Base-by-base conservation (phyloP, 2,797 vertebrate species). In the Botia kubotai region DNA sequence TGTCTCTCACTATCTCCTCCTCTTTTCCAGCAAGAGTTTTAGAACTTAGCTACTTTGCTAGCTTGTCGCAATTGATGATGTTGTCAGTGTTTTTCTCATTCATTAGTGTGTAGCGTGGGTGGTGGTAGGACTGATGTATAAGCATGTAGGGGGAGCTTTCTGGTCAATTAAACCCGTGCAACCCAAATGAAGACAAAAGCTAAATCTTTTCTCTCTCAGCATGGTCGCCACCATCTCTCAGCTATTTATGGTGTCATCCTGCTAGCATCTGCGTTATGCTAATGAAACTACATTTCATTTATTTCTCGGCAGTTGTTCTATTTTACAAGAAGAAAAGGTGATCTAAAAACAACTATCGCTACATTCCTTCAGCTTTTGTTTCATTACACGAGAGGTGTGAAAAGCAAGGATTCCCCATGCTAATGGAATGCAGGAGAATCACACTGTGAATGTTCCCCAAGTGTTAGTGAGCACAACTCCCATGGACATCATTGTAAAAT, bases 201-300 rank as follows among this genome's bases (percentile, higher is more conserved):
- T 13, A 69, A 77, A 71, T 68, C 70, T 74, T 57, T n/a, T 66
- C 72, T 71, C 36, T 86, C 58, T 75, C 72, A 50, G 78, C 71
- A 58, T 43, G n/a, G 71, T 21, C 36, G 81, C 82, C 90, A 90
- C 83, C 88, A 87, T 90, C 81, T 86, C 76, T 62, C 86, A 81
- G 55, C 89, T 89, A 90, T 91, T 89, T 91, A 84, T 80, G 73
- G 82, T 87, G 86, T 89, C 90, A 87, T 88, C 55, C 84, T 79
- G 82, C 82, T 88, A 86, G 85, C 85, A 57, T 86, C 69, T 79
- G 77, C 71, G 67, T 74, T 84, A 91, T 89, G 87, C 82, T 92
- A 91, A 91, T 89, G 52, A 91, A 63, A 76, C 17, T 26, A 48
- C 82, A 83, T 71, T 70, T 60, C 8, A 70, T 71, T 71, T 78